phyloP scores from a whole-genome alignment of 2,888 invertebrate genomes.

The Poecilus cupreus region DNA sequence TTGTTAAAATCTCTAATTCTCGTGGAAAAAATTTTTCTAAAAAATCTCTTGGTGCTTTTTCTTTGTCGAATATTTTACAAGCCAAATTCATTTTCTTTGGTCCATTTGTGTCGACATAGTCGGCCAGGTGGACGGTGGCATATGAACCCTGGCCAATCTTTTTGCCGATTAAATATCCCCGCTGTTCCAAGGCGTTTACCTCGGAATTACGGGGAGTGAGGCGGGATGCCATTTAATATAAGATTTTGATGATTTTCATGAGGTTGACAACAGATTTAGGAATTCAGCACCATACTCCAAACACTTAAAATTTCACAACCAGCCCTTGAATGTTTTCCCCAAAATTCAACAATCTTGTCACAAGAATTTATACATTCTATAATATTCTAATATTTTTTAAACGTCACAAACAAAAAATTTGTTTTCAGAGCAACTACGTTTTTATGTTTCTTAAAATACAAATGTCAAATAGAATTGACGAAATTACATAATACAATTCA shows the following conservation, averaged over 20 bases:
- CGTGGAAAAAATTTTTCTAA: constrained; percentile 94
- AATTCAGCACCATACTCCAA: constrained; percentile 50
- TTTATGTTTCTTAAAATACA: not conserved
- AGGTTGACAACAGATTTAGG: constrained; percentile 40
- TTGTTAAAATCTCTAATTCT: constrained; percentile 91
- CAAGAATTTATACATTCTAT: constrained; percentile 55
- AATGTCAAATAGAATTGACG: constrained; percentile 17
- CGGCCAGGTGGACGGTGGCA: constrained; percentile 91
- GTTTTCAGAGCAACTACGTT: constrained; percentile 39
- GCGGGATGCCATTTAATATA: constrained; percentile 62
- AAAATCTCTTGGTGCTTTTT: constrained; percentile 91
- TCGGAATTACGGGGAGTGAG: constrained; percentile 88
- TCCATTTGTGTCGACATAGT: constrained; percentile 83
- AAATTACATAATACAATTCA: constrained; percentile 2
- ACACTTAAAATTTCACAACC: constrained; percentile 52
- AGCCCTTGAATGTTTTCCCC: constrained; percentile 52
- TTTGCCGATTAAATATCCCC: constrained; percentile 88
- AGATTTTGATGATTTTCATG: constrained; percentile 49
- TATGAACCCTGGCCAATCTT: constrained; percentile 95
- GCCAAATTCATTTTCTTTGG: constrained; percentile 85
- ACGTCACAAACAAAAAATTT: constrained; percentile 44
- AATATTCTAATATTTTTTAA: constrained; percentile 42
- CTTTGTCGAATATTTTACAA: constrained; percentile 94
- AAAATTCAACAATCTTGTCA: constrained; percentile 54
- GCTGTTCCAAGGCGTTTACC: constrained; percentile 88